phyloP scores from a whole-genome alignment of 2,797 vertebrate species.

The Manis javanica region DNA sequence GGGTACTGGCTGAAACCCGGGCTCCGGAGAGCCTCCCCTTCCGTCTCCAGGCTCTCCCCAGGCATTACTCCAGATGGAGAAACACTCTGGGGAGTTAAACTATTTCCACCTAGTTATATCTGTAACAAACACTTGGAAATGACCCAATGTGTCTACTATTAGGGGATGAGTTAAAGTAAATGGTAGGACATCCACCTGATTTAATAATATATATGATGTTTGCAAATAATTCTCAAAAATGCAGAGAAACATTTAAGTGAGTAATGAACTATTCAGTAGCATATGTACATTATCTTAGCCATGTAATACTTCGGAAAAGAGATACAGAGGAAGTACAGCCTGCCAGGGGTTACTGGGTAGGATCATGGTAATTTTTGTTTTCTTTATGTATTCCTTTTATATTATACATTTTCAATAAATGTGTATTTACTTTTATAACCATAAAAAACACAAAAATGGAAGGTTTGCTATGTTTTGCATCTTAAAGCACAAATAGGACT shows the following conservation, averaged over 20 bases:
- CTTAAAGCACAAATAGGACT: background rate
- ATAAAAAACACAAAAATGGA: background rate
- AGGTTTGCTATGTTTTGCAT: background rate
- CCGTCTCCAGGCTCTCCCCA: background rate
- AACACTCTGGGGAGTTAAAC: background rate
- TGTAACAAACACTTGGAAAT: background rate
- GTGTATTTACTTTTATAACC: slow-evolving; percentile 23
- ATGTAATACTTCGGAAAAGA: background rate
- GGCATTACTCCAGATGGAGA: background rate
- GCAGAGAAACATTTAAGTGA: background rate
- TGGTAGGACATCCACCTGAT: background rate
- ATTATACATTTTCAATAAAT: background rate
- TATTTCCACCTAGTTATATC: background rate
- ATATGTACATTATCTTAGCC: background rate
- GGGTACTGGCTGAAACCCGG: background rate
- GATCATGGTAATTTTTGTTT: background rate
- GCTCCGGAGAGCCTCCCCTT: background rate
- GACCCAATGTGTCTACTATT: background rate
- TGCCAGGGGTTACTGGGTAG: background rate
- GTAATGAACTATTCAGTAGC: background rate
- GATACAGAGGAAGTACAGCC: background rate
- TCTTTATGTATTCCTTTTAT: background rate
- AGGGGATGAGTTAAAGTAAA: background rate
- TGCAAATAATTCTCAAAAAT: background rate
- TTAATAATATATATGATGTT: background rate